Percentiles rank a stretch among this genome's conserved stretches.
These are phyloP conservation scores for Lithobates pipiens DNA, from an alignment of 2,797 vertebrate genomes.

Conservation along the genomic window DNA sequence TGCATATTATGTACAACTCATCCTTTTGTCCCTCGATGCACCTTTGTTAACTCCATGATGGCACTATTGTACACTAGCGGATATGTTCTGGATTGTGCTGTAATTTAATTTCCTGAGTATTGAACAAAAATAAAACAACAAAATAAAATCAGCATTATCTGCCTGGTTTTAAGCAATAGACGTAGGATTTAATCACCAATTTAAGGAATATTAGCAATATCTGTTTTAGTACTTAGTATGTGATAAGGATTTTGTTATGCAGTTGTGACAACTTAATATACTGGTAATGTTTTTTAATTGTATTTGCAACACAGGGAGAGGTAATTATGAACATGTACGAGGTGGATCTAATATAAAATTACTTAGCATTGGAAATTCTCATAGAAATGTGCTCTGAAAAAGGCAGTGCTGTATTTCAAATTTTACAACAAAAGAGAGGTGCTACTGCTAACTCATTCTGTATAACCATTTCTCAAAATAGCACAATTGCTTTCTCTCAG, in stretches of 20 bases:
- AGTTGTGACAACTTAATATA: slow-evolving; percentile 53
- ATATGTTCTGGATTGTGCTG: neutral
- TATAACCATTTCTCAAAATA: slow-evolving; percentile 74
- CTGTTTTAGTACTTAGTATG: slow-evolving; percentile 37
- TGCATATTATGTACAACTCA: slow-evolving; percentile 16
- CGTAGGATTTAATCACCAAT: slow-evolving; percentile 23
- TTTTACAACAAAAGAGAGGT: slow-evolving; percentile 67
- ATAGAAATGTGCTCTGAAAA: slow-evolving; percentile 70
- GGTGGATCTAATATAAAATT: slow-evolving; percentile 12
- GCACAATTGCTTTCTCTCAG: slow-evolving; percentile 67
- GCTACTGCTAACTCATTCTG: slow-evolving; percentile 68
- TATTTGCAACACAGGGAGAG: slow-evolving; percentile 50
- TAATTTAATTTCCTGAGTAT: neutral
- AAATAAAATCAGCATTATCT: slow-evolving; percentile 19
- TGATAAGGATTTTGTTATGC: slow-evolving; percentile 44
- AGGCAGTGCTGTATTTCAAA: slow-evolving; percentile 70
- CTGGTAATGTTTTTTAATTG: slow-evolving; percentile 63
- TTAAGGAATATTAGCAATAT: slow-evolving; percentile 25
- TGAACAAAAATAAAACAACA: neutral
- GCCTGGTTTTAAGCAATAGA: slow-evolving; percentile 16
- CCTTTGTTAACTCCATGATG: slow-evolving; percentile 4
- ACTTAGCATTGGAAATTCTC: slow-evolving; percentile 67
- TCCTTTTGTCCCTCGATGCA: neutral
- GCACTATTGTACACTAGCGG: neutral
- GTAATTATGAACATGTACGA: slow-evolving; percentile 67